Evolutionary conservation across 1,140 invertebrate species (phyloP).

Genomic region (Aphis craccivora): DNA sequence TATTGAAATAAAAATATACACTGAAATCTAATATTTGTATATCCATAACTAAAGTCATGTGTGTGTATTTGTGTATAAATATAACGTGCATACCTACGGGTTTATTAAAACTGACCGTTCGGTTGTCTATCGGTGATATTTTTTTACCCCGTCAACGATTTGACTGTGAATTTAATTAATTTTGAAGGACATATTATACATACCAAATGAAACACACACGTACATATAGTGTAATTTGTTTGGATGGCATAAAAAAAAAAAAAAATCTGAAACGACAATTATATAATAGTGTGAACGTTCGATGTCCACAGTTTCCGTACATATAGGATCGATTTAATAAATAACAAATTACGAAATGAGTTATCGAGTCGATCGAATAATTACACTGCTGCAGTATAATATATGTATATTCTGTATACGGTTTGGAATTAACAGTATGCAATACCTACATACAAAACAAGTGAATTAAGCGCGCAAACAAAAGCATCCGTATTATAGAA

Average conservation of each 20-base stretch:
- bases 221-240: background rate
- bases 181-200: background rate
- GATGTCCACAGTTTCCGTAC: background rate
- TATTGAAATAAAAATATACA: too few relatives aligned
- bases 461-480: background rate
- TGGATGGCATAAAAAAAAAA: background rate
- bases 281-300: background rate
- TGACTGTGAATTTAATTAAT: slow-evolving; percentile 7
- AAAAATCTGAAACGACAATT: background rate
- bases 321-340: background rate
- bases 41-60: too few relatives aligned
- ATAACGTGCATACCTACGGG: background rate
- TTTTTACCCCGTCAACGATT: background rate
- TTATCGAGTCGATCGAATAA: background rate
- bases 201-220: background rate
- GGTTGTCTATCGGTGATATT: too few relatives aligned
- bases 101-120: background rate
- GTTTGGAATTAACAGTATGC: background rate
- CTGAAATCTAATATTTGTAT: too few relatives aligned
- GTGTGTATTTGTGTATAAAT: background rate
- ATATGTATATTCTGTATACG: background rate
- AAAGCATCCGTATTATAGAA: background rate
- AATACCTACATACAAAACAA: background rate
- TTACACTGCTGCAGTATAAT: background rate
- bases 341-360: background rate